phyloP scores from a whole-genome alignment of 2,113 vertebrate genomes.

The Plecotus auritus region DNA sequence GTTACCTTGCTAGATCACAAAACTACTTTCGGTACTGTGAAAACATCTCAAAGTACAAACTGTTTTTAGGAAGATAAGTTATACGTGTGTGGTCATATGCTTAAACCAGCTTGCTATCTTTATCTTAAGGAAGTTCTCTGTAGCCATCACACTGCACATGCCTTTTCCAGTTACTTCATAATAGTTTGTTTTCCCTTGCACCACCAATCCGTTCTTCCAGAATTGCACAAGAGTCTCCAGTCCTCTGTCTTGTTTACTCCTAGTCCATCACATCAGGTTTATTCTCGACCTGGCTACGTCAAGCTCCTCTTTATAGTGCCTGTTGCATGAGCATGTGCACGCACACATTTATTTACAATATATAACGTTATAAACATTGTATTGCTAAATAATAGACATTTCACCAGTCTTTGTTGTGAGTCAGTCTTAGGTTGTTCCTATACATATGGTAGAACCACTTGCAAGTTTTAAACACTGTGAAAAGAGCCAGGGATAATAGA shows the following conservation, averaged over 20 bases:
- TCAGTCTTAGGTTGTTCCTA: neutral
- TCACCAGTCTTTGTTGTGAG: neutral
- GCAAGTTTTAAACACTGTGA: neutral
- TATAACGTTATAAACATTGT: neutral
- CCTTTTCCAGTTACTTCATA: neutral
- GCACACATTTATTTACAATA: neutral
- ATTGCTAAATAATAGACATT: neutral
- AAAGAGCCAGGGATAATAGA: neutral
- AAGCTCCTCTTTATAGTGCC: neutral
- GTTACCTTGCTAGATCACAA: neutral
- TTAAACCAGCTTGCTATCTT: neutral
- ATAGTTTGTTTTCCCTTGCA: neutral
- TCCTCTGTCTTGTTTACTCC: neutral
- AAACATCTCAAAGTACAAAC: neutral
- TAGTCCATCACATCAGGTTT: neutral
- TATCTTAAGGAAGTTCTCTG: neutral
- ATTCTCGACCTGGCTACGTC: neutral
- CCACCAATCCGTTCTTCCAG: neutral
- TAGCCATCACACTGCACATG: neutral
- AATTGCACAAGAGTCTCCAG: neutral
- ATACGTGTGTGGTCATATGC: rapidly evolving
- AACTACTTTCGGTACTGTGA: neutral
- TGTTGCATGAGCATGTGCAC: neutral
- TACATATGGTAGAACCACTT: neutral
- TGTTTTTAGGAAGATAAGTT: neutral